phyloP scores from a whole-genome alignment of 2,113 vertebrate species.

The Pycnonotus jocosus region DNA sequence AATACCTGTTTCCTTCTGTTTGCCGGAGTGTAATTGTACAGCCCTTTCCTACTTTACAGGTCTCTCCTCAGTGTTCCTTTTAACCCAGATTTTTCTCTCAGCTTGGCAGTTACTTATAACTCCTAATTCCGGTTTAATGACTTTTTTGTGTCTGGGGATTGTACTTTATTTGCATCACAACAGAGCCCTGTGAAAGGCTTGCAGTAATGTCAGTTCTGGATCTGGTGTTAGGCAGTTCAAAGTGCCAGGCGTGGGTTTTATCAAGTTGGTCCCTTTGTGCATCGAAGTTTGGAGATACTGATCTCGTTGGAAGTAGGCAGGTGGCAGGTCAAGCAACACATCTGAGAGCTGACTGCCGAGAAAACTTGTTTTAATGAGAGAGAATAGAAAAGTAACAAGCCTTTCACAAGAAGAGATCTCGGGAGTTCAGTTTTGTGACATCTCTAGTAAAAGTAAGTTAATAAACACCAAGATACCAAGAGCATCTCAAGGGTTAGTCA shows the following conservation, averaged over 20 bases:
- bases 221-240: background rate
- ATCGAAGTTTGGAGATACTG: background rate
- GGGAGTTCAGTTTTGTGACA: background rate
- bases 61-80: background rate
- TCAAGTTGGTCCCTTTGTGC: background rate
- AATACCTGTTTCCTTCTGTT: background rate
- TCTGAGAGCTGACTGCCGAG: background rate
- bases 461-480: background rate
- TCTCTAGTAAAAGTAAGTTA: background rate
- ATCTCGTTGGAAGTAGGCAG: background rate
- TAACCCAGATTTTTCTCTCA: background rate
- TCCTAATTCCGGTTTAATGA: constrained; percentile 39
- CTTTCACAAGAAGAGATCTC: background rate
- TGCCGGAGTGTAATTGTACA: background rate
- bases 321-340: background rate
- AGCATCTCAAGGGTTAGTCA: background rate
- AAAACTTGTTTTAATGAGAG: background rate
- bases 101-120: background rate
- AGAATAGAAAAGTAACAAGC: background rate
- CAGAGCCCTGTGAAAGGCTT: background rate
- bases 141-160: background rate
- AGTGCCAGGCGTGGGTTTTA: background rate
- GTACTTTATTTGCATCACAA: constrained; percentile 21
- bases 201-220: background rate
- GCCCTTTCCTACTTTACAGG: background rate